These are phyloP conservation scores for Phthorimaea operculella DNA, from an alignment of 1,140 invertebrate genomes.

Conservation along the genomic window DNA sequence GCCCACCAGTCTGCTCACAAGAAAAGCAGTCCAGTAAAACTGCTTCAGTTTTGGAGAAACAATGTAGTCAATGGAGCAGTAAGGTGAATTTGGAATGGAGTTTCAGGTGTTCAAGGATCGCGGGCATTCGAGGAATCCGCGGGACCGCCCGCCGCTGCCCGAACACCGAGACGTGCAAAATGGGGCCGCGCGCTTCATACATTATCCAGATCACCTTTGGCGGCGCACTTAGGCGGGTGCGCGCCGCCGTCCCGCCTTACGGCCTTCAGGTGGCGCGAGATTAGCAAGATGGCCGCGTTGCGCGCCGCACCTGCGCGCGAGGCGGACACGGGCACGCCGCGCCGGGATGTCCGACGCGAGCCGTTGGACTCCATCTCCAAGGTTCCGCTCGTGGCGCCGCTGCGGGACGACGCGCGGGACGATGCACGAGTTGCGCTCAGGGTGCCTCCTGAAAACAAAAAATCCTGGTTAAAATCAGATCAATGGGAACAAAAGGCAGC, in stretches of 20 bases:
- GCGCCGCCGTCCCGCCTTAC: conserved; percentile 60
- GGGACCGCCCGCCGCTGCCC: conserved; percentile 50
- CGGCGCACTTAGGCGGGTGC: conserved; percentile 65
- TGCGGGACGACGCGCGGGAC: conserved; percentile 76
- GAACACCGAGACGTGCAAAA: conserved; percentile 68
- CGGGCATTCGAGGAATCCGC: conserved; percentile 26
- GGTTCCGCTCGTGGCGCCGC: conserved; percentile 73
- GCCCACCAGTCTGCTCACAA: conserved; percentile 11
- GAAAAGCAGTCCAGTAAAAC: neutral
- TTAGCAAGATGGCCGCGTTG: conserved; percentile 89
- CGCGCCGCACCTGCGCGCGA: conserved; percentile 89
- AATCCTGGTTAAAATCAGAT: too few species aligned
- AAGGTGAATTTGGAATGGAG: too few species aligned
- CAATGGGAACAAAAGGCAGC: too few species aligned
- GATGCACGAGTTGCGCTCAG: conserved; percentile 71
- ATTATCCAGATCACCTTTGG: conserved; percentile 66
- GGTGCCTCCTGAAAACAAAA: conserved; percentile 48
- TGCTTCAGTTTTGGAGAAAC: neutral
- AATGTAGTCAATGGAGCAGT: neutral
- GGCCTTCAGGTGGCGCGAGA: conserved; percentile 82
- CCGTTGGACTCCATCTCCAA: conserved; percentile 67
- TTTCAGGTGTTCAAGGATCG: neutral
- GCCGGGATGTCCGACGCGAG: conserved; percentile 70
- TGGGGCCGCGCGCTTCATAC: conserved; percentile 57
- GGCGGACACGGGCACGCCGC: conserved; percentile 75